Evolutionary conservation across 2,113 vertebrate genomes (phyloP).

Genomic region (Gasterosteus nipponicus): DNA sequence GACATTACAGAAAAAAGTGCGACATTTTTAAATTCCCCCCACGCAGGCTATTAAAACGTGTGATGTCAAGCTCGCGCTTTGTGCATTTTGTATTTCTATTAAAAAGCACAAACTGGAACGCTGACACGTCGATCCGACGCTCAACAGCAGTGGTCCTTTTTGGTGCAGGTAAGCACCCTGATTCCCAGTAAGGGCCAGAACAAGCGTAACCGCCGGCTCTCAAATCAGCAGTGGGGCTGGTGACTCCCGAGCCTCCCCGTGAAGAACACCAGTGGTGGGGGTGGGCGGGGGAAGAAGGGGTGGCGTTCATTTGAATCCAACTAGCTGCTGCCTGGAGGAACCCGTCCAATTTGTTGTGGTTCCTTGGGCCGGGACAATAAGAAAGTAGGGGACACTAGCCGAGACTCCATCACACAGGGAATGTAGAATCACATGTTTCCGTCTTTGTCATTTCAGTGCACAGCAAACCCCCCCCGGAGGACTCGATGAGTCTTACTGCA

Average conservation of each 20-base stretch:
- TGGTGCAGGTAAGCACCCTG: not conserved
- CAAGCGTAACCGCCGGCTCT: not conserved
- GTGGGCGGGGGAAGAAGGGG: conserved; percentile 2
- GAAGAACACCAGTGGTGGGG: conserved; percentile 19
- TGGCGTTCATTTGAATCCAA: conserved; percentile 54
- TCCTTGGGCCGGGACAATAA: conserved; percentile 67
- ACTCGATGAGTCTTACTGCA: not conserved
- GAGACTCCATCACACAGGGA: too few species aligned
- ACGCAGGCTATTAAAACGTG: not conserved
- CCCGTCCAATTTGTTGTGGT: conserved; percentile 74
- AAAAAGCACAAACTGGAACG: not conserved
- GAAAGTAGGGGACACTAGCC: too few species aligned
- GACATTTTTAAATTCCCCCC: not conserved
- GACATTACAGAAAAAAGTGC: too few species aligned
- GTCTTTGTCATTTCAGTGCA: not conserved
- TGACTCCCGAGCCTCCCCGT: conserved; percentile 18
- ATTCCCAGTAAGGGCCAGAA: not conserved
- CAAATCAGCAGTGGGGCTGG: conserved; percentile 8
- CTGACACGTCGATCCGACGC: too few species aligned
- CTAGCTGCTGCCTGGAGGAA: conserved; percentile 60
- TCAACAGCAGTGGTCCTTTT: not conserved
- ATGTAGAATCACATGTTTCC: too few species aligned
- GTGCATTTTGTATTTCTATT: too few species aligned
- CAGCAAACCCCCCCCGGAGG: not conserved
- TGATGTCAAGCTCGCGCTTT: too few species aligned